phyloP scores from a whole-genome alignment of 2,797 vertebrate species.

The Muraenolepis orangiensis region DNA sequence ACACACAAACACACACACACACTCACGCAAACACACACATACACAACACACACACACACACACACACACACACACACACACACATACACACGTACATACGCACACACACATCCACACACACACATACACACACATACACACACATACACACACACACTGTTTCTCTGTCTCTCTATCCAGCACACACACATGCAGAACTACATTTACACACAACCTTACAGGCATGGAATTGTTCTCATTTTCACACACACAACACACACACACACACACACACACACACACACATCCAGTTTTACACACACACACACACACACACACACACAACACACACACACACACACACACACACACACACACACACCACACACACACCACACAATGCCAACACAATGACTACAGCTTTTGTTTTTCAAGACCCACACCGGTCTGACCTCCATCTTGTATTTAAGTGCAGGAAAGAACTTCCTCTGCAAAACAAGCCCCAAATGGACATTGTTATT shows the following conservation, averaged over 20 bases:
- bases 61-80: slow-evolving; percentile 11
- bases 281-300: neutral
- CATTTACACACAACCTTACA: neutral
- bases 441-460: too few relatives aligned
- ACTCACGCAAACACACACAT: neutral
- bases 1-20: neutral
- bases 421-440: neutral
- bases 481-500: too few relatives aligned
- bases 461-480: too few relatives aligned
- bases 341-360: slow-evolving; percentile 11
- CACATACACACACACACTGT: slow-evolving; percentile 4
- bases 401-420: neutral
- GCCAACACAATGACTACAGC: too few relatives aligned
- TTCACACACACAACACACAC: neutral
- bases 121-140: slow-evolving; percentile 8
- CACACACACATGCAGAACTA: neutral
- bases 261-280: neutral
- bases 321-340: slow-evolving; percentile 6
- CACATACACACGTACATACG: slow-evolving; percentile 23
- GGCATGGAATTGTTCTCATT: neutral
- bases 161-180: too few relatives aligned
- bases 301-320: slow-evolving; percentile 6
- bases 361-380: slow-evolving; percentile 13
- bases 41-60: slow-evolving; percentile 3
- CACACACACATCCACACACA: neutral